Evolutionary conservation across 2,888 invertebrate genomes (phyloP).

Genomic region (Tachystola acroxantha): DNA sequence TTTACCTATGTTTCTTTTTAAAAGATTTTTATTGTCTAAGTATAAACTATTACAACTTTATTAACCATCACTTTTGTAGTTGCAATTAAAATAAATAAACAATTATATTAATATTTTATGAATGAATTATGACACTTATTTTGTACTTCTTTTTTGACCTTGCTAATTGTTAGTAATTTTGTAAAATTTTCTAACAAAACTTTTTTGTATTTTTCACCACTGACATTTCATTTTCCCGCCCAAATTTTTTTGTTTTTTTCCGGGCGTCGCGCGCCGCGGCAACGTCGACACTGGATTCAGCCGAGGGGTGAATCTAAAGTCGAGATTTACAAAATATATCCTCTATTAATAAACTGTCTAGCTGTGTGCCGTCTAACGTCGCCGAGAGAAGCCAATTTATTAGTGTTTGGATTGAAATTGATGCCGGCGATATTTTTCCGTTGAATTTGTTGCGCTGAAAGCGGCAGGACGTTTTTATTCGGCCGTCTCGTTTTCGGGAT

Average conservation of each 20-base stretch:
- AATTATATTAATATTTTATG: no score
- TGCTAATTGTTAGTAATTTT: no score
- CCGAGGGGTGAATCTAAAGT: conserved; percentile 54
- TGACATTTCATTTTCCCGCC: conserved; percentile 31
- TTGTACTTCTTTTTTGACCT: no score
- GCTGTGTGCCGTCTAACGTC: conserved; percentile 32
- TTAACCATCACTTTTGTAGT: no score
- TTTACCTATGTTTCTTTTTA: no score
- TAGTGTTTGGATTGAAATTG: conserved; percentile 76
- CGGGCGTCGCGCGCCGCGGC: conserved; percentile 59
- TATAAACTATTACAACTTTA: no score
- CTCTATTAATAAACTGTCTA: conserved; percentile 72
- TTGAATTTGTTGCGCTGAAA: conserved; percentile 72
- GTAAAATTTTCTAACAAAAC: no score
- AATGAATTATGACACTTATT: no score
- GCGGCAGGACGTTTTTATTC: conserved; percentile 58
- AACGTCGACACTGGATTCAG: conserved; percentile 59
- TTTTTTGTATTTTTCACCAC: background rate
- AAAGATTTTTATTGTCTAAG: no score
- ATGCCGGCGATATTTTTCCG: conserved; percentile 70
- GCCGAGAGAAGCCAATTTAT: conserved; percentile 76
- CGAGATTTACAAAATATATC: conserved; percentile 68
- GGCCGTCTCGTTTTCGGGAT: conserved; percentile 45
- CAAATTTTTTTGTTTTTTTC: conserved; percentile 37
- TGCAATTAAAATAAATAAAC: no score